Evolutionary conservation across 1,140 invertebrate genomes (phyloP), one percentile per base, ranked within the genome.

Genomic region (Varroa destructor): DNA sequence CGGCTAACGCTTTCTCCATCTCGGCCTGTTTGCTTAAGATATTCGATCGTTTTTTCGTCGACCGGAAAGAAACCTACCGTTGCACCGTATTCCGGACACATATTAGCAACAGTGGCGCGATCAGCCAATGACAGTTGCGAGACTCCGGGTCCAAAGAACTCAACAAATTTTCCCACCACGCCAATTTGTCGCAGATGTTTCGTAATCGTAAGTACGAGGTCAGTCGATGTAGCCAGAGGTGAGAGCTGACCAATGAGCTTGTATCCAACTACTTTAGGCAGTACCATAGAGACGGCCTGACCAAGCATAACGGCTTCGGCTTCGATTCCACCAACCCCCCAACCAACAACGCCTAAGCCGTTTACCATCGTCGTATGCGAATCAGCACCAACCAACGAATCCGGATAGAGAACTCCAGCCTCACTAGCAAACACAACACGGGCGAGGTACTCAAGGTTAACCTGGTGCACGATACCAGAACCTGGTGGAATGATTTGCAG

Each of bases 301-400:
- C 93, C 93, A 73, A 98, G 75, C 85, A 85, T 86, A 0, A 85
- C 84, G 56, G 84, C 83, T 76, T 85, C 84, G 36, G 84, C 84
- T 77, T 85, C 84, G 72, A 85, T 85, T 67, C 84, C 84, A 40
- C 84, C 84, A 43, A 85, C 83, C 76, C 83, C 86, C 86, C 86
- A 87, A 36, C 87, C 86, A 25, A 88, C 79, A 25, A 87, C 82
- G 6, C 86, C 86, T 1, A 86, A 79, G 1, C 95, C 95, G 79
- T 97, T 97, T 70, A 99, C 96, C 94, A 98, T 98, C 0, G 95
- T 97, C 6, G 96, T 99, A 77, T 99, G 96, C 5, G 91, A 94
- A 83, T 99, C 96, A 0, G 95, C 97, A 10, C 96, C 96, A n/a
- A 99, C 94, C 54, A 99, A 86, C 71, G 90, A 93, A 78, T 99